Evolutionary conservation across 2,888 invertebrate genomes (phyloP).

Genomic region (Lordiphosa fenestrarum): DNA sequence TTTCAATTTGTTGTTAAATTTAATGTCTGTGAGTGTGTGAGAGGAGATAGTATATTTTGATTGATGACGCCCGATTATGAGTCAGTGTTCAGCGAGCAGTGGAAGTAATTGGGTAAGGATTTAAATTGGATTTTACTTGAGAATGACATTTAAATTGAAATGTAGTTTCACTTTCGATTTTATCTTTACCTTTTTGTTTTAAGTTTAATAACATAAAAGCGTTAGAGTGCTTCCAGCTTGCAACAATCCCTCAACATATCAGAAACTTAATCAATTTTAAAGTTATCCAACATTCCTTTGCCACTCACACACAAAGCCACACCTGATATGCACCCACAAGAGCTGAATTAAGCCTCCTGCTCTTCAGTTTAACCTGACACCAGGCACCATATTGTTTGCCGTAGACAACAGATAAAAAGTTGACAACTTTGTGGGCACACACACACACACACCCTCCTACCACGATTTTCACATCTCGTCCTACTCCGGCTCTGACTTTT

Average conservation of each 20-base stretch:
- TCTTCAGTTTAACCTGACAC: constrained; percentile 10
- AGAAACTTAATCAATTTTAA: constrained; percentile 17
- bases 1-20: constrained; percentile 42
- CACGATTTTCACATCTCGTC: neutral
- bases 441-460: constrained; percentile 32
- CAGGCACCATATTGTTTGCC: constrained; percentile 47
- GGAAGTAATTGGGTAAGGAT: constrained; percentile 46
- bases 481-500: no score
- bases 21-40: constrained; percentile 15
- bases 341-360: constrained; percentile 30
- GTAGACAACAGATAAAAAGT: constrained; percentile 52
- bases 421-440: constrained; percentile 56
- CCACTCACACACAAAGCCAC: constrained; percentile 21
- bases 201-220: no score
- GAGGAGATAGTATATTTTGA: constrained; percentile 27
- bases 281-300: constrained; percentile 16
- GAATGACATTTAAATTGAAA: no score
- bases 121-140: constrained; percentile 21
- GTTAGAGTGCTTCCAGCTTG: no score
- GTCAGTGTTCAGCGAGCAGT: constrained; percentile 41
- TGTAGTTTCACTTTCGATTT: no score
- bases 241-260: constrained; percentile 2
- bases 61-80: constrained; percentile 64
- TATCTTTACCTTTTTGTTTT: no score
- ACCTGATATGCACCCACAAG: constrained; percentile 31